Evolutionary conservation across 1,140 invertebrate species (phyloP), one percentile per base, ranked within the genome.

Genomic region (Lepeophtheirus salmonis): DNA sequence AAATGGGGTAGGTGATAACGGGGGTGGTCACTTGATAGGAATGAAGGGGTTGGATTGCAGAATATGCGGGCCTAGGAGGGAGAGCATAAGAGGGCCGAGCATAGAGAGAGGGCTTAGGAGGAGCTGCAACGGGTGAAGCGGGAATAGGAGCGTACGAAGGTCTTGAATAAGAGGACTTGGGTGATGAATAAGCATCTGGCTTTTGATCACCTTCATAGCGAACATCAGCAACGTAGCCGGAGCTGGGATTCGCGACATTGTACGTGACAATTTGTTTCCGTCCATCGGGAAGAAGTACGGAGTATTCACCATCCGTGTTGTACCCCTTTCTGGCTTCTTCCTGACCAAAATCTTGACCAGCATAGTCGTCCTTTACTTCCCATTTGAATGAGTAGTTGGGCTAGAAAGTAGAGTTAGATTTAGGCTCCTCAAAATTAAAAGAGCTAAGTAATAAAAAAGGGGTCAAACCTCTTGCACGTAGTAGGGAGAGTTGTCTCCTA

Each of bases 241-340:
- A 49, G 14, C 30, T 50, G 49, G 64, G 52, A 10, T 51, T 62
- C 17, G 61, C 62, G 10, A 63, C 56, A 20, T 63, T 50, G 50
- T 66, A 66, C 50, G 61, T 64, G 23, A 66, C 65, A 48, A 59
- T 62, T 63, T 66, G 56, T 14, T 30, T 49, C 6, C 65, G 62
- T 18, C 65, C 65, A 50, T 66, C 65, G 23, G 65, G 64, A 16
- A 66, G 63, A 21, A 56, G 48, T 6, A 66, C 65, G n/a, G 53
- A 52, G 50, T 65, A 66, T 18, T 48, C 48, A 6, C 65, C 65
- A 21, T 59, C 50, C n/a, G 65, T 66, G 59, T 60, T 55, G 55
- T 64, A 56, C 12, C 65, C 65, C 21, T 62, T 60, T 12, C 65
- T 56, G 13, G 25, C 17, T 52, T 66, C 65, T 48, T 64, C 52